Evolutionary conservation across 2,797 vertebrate genomes (phyloP).

Genomic region (Eidolon dupreanum): DNA sequence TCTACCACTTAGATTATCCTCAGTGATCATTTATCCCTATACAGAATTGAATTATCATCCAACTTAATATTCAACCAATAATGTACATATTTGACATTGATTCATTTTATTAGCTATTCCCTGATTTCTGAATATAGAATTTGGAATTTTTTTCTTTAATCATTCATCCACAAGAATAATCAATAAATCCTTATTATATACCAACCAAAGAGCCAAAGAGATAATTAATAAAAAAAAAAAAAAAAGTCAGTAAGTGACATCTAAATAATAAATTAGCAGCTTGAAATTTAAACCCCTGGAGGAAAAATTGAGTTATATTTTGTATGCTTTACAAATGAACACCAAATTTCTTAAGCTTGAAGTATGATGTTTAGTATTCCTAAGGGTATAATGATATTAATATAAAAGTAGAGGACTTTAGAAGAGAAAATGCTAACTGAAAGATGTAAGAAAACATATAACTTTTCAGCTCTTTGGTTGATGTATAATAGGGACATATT

Average conservation of each 20-base stretch:
- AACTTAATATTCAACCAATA: slow-evolving; percentile 8
- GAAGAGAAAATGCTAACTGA: not conserved
- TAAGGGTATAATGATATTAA: not conserved
- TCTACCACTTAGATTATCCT: not conserved
- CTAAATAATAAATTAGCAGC: not conserved
- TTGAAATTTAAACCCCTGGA: not conserved
- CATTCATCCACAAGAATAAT: not conserved
- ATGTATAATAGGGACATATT: not conserved
- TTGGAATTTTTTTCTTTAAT: not conserved
- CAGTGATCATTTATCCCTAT: not conserved
- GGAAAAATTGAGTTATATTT: not conserved
- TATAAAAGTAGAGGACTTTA: not conserved
- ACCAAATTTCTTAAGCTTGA: not conserved
- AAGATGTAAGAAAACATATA: not conserved
- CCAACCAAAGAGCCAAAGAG: not conserved
- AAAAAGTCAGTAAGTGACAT: not conserved
- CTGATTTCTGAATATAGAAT: slow-evolving; percentile 16
- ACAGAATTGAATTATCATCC: not conserved
- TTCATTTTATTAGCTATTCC: slow-evolving; percentile 29
- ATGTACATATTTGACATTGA: not conserved
- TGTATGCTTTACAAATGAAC: not conserved
- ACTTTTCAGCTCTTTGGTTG: not conserved
- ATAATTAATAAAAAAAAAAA: not conserved
- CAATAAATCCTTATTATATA: not conserved
- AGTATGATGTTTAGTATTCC: not conserved